A percentile compares a stretch with the other conserved stretches of the same genome.
Evolutionary conservation across 2,888 invertebrate species (phyloP).

Genomic region (Nemurella pictetii): DNA sequence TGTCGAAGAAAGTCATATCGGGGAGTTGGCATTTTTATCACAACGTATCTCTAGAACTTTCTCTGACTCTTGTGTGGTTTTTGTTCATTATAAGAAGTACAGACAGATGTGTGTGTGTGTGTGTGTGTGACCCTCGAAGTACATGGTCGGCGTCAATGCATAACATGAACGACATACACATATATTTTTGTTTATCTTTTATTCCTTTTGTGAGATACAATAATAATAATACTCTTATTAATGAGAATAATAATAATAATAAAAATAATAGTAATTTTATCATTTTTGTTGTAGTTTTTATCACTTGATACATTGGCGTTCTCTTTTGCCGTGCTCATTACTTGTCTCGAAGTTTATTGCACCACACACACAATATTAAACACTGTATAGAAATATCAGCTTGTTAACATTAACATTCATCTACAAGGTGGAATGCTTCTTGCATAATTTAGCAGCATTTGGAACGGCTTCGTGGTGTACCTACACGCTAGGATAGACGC

Average conservation of each 20-base stretch:
- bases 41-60: constrained; percentile 15
- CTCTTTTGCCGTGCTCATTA: background rate
- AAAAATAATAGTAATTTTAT: too few species aligned
- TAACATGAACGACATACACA: background rate
- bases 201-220: background rate
- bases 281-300: too few species aligned
- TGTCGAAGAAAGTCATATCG: constrained; percentile 19
- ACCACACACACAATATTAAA: background rate
- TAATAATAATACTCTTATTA: background rate
- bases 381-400: background rate
- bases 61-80: constrained; percentile 2
- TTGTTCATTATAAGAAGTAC: constrained; percentile 16
- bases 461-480: background rate
- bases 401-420: background rate
- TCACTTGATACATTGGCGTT: too few species aligned
- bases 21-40: background rate
- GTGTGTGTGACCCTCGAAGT: background rate
- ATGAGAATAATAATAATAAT: too few species aligned
- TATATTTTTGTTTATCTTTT: background rate
- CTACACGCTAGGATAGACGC: background rate
- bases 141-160: background rate
- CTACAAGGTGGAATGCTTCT: background rate
- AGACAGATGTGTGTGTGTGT: background rate
- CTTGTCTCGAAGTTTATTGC: background rate
- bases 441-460: background rate